These are phyloP conservation scores for Pheosia tremula DNA, from an alignment of 2,888 invertebrate species.

Conservation along the genomic window DNA sequence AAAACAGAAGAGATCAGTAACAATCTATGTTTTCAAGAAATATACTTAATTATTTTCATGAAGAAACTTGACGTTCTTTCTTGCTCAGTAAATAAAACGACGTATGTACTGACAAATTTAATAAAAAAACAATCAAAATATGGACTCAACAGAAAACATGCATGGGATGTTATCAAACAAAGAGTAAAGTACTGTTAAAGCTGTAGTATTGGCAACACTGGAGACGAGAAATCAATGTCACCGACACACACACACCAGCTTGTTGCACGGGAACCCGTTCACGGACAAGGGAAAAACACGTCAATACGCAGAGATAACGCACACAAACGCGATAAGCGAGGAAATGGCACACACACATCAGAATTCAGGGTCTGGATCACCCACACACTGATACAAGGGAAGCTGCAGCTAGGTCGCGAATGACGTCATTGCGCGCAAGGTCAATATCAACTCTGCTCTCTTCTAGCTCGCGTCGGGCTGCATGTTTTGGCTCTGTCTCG, in stretches of 20 bases:
- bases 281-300: constrained; percentile 29
- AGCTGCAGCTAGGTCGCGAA: constrained; percentile 85
- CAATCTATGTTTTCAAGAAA: no score
- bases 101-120: no score
- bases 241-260: constrained; percentile 54
- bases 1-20: no score
- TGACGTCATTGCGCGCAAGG: constrained; percentile 85
- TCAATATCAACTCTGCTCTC: constrained; percentile 72
- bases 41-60: no score
- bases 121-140: no score
- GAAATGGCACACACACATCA: constrained; percentile 49
- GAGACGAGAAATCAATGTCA: constrained; percentile 74
- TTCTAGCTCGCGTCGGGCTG: constrained; percentile 40
- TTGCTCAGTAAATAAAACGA: no score
- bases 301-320: constrained; percentile 31
- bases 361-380: constrained; percentile 80
- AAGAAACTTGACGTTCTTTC: no score
- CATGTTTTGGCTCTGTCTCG: constrained; percentile 46
- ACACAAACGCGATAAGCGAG: constrained; percentile 22
- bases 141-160: no score
- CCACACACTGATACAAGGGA: constrained; percentile 60
- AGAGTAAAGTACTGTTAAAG: no score
- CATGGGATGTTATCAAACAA: no score
- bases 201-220: constrained; percentile 17
- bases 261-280: constrained; percentile 59